Conservation (phyloP, 2,797 vertebrate species). For the Squalus acanthias region DNA sequence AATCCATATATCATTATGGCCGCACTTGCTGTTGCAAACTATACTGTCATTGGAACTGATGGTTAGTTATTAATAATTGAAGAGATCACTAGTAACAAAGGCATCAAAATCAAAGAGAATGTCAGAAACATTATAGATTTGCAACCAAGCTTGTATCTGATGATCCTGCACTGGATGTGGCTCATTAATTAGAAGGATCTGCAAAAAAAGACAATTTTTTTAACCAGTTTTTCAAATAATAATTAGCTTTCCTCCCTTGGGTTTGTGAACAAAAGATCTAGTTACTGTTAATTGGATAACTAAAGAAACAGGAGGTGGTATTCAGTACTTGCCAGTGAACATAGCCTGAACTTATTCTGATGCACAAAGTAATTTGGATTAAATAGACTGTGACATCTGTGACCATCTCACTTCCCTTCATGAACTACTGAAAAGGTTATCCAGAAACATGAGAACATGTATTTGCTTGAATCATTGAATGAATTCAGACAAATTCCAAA, state of each 20-base stretch:
- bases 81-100: not conserved
- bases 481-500: not conserved
- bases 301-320: not conserved
- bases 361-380: not conserved
- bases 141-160: not conserved
- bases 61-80: not conserved
- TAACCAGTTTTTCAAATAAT: not conserved
- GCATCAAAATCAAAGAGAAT: not conserved
- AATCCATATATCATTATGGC: not conserved
- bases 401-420: not conserved
- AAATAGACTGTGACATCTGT: conserved; percentile 12
- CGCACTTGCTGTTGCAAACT: not conserved
- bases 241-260: not conserved
- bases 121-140: not conserved
- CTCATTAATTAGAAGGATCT: not conserved
- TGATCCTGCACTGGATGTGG: not conserved
- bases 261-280: not conserved
- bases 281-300: not conserved
- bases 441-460: not conserved
- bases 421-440: conserved; percentile 6
- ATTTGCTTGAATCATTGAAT: not conserved
- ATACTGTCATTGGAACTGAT: not conserved
- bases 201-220: not conserved
- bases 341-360: not conserved
- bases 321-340: not conserved